phyloP scores from a whole-genome alignment of 2,888 invertebrate genomes.

The Steinernema hermaphroditum region DNA sequence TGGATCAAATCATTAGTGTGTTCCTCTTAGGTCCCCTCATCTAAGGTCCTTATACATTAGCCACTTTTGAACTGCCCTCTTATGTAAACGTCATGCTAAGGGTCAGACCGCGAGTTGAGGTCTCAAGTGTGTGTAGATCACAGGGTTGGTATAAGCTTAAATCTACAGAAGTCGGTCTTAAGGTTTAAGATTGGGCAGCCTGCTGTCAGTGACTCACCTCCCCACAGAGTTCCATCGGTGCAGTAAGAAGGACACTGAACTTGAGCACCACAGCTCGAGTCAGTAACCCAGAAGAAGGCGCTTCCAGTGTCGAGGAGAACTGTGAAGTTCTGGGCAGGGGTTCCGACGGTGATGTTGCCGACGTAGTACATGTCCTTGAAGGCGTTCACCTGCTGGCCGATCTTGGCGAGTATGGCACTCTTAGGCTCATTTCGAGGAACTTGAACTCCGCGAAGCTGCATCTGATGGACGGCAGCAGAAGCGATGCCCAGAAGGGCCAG shows the following conservation, averaged over 20 bases:
- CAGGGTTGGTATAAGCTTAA: too few species aligned
- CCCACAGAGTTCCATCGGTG: slow-evolving; percentile 9
- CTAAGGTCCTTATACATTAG: too few species aligned
- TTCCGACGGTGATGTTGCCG: slow-evolving; percentile 72
- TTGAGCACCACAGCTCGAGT: slow-evolving; percentile 44
- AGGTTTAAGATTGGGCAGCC: not conserved
- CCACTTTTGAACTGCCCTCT: too few species aligned
- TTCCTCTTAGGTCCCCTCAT: too few species aligned
- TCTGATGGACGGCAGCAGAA: slow-evolving; percentile 50
- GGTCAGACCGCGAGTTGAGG: too few species aligned
- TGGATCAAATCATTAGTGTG: too few species aligned
- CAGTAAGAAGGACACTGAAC: slow-evolving; percentile 14
- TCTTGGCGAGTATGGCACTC: not conserved
- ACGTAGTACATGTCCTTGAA: slow-evolving; percentile 66
- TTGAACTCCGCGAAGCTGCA: slow-evolving; percentile 41
- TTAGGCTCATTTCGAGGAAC: not conserved
- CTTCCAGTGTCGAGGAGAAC: slow-evolving; percentile 90
- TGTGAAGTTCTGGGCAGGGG: slow-evolving; percentile 69
- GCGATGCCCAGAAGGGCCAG: slow-evolving; percentile 50
- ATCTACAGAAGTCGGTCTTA: not conserved
- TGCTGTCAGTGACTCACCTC: not conserved
- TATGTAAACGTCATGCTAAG: too few species aligned
- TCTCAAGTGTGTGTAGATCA: too few species aligned
- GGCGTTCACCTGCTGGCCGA: not conserved
- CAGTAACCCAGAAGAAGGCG: slow-evolving; percentile 53